Percentiles rank a stretch among this genome's conserved stretches.
These are phyloP conservation scores for Rhamphomyia laevipes DNA, from an alignment of 2,888 invertebrate genomes.

Conservation along the genomic window DNA sequence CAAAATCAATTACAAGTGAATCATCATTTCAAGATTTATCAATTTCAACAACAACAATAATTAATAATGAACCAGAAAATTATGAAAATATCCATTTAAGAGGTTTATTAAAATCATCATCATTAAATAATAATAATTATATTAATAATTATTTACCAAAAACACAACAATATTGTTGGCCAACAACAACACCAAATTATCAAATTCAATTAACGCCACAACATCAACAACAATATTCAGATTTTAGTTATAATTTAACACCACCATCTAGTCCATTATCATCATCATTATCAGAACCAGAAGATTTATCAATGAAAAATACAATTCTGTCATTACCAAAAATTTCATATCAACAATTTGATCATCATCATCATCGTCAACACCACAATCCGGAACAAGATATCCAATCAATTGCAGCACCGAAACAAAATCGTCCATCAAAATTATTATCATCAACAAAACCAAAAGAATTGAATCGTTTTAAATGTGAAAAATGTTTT, in stretches of 20 bases:
- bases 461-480: constrained; percentile 26
- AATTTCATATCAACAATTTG: constrained; percentile 20
- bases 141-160: not conserved
- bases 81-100: constrained; percentile 28
- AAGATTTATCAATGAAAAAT: constrained; percentile 32
- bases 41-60: constrained; percentile 16
- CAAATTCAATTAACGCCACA: constrained; percentile 14
- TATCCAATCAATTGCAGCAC: too few species aligned
- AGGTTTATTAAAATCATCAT: constrained; percentile 25
- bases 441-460: not conserved
- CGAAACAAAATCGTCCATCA: constrained; percentile 7
- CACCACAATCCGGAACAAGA: too few species aligned
- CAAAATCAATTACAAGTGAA: constrained; percentile 10
- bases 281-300: constrained; percentile 26
- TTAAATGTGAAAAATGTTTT: constrained; percentile 84
- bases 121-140: constrained; percentile 17
- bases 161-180: not conserved
- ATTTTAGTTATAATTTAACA: constrained; percentile 26
- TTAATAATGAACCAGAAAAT: constrained; percentile 19
- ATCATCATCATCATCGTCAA: constrained; percentile 8
- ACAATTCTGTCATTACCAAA: constrained; percentile 28
- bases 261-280: constrained; percentile 30
- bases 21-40: constrained; percentile 23
- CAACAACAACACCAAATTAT: not conserved
- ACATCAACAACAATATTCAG: constrained; percentile 17